These are phyloP conservation scores for Rhinoderma darwinii DNA, from an alignment of 2,113 vertebrate genomes.

Conservation along the genomic window DNA sequence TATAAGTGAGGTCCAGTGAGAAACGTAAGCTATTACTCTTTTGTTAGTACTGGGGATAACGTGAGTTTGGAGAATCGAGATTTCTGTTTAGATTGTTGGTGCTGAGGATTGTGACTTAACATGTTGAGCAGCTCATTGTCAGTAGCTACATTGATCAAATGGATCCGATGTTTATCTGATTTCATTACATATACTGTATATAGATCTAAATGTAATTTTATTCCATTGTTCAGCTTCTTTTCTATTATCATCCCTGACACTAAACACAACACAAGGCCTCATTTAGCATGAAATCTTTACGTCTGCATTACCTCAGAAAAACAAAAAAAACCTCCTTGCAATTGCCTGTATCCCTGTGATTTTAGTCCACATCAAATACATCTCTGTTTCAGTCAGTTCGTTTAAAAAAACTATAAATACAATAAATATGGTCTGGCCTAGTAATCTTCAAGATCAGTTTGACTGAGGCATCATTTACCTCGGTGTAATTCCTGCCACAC, in stretches of 20 bases:
- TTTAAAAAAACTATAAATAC: constrained; percentile 52
- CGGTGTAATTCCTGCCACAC: constrained; percentile 56
- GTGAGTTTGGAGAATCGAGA: no score
- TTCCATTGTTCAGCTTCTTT: not conserved
- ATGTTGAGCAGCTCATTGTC: not conserved
- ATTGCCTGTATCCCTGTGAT: constrained; percentile 61
- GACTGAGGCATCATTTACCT: constrained; percentile 55
- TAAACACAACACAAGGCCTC: not conserved
- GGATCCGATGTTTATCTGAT: not conserved
- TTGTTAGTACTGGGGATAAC: no score
- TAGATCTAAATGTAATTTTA: not conserved
- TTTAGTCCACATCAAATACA: not conserved
- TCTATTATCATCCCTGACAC: not conserved
- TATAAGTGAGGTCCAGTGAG: no score
- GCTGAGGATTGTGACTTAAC: not conserved
- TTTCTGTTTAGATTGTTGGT: not conserved
- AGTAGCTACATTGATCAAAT: not conserved
- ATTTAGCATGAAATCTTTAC: constrained; percentile 57
- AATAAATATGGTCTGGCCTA: constrained; percentile 50
- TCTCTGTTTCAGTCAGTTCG: constrained; percentile 55
- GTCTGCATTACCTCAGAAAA: constrained; percentile 62
- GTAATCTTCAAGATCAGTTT: constrained; percentile 56
- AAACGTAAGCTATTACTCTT: no score
- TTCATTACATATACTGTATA: not conserved
- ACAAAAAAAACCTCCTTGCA: constrained; percentile 55